Evolutionary conservation across 2,797 vertebrate species (phyloP).

Genomic region (Cuculus canorus): DNA sequence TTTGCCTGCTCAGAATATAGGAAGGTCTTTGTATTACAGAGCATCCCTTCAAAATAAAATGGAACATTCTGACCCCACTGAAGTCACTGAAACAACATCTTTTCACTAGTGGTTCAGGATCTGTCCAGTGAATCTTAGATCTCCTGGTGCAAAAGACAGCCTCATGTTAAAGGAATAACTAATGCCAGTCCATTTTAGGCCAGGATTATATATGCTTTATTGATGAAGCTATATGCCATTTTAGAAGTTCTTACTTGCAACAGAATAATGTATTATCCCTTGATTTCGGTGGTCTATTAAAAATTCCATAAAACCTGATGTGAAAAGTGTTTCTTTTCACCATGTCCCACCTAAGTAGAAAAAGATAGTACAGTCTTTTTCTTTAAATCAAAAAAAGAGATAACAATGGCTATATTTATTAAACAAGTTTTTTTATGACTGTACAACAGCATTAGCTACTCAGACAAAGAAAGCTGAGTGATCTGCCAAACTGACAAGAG

Average conservation of each 20-base stretch:
- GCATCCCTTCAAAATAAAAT: not conserved
- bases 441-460: not conserved
- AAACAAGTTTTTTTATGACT: not conserved
- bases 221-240: not conserved
- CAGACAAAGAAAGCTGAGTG: not conserved
- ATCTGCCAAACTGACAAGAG: slow-evolving; percentile 27
- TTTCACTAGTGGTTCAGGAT: not conserved
- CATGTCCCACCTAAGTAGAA: not conserved
- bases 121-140: not conserved
- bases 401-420: not conserved
- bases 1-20: not conserved
- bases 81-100: not conserved
- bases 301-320: not conserved
- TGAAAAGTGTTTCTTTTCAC: not conserved
- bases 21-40: not conserved
- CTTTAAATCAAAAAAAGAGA: not conserved
- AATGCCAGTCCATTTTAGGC: not conserved
- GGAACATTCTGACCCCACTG: not conserved
- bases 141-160: not conserved
- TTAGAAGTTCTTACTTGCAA: not conserved
- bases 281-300: not conserved
- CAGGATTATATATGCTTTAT: not conserved
- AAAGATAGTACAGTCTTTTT: not conserved
- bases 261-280: not conserved
- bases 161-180: not conserved